These are phyloP conservation scores for Rhorus exstirpatorius DNA, from an alignment of 2,888 invertebrate species.

Conservation along the genomic window DNA sequence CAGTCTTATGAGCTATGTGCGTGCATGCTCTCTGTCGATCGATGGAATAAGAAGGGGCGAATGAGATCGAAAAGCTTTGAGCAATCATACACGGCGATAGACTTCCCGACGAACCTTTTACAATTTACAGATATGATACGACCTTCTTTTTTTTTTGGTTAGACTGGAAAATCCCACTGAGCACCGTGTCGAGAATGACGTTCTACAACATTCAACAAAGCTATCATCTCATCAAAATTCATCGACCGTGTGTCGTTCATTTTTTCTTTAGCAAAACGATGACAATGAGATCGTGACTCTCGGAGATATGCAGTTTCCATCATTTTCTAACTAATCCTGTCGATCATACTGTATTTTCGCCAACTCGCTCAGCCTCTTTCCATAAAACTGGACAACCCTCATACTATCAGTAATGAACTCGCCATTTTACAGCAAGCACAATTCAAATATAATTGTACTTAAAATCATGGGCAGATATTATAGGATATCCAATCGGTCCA, in stretches of 20 bases:
- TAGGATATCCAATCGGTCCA: conserved; percentile 49
- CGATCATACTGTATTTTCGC: conserved; percentile 42
- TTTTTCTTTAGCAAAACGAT: conserved; percentile 4
- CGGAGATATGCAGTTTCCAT: conserved; percentile 4
- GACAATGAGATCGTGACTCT: conserved; percentile 5
- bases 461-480: conserved; percentile 34
- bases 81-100: conserved; percentile 68
- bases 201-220: conserved; percentile 31
- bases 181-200: neutral
- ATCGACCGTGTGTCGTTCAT: conserved; percentile 35
- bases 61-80: conserved; percentile 65
- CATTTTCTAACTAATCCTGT: conserved; percentile 40
- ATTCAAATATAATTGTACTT: conserved; percentile 11
- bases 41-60: conserved; percentile 40
- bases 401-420: neutral
- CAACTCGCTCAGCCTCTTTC: conserved; percentile 22
- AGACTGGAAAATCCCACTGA: conserved; percentile 22
- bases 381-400: neutral
- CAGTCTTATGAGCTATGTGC: conserved; percentile 20
- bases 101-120: conserved; percentile 65
- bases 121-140: conserved; percentile 60
- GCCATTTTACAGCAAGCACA: conserved; percentile 32
- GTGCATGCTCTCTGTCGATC: neutral
- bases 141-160: conserved; percentile 17
- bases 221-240: conserved; percentile 40